These are phyloP conservation scores for Physocephala rufipes DNA, from an alignment of 2,888 invertebrate genomes.

Conservation along the genomic window DNA sequence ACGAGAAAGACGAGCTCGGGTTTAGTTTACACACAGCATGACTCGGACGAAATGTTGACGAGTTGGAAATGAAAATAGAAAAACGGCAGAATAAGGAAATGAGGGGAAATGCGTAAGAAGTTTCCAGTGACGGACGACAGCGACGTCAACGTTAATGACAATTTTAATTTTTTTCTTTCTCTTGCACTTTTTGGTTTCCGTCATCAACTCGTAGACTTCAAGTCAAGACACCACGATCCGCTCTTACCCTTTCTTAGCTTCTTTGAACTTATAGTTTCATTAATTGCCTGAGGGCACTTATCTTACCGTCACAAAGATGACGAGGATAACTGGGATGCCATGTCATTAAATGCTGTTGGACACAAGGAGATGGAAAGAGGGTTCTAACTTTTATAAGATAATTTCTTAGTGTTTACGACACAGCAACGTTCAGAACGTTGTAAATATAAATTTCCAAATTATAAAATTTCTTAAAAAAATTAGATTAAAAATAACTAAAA, in stretches of 20 bases:
- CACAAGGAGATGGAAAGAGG: too few relatives aligned
- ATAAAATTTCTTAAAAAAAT: too few relatives aligned
- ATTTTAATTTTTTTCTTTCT: not conserved
- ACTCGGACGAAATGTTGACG: constrained; percentile 2
- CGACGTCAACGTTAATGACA: constrained; percentile 4
- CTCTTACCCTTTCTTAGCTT: not conserved
- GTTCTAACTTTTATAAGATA: too few relatives aligned
- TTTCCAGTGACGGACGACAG: too few relatives aligned
- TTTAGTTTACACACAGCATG: not conserved
- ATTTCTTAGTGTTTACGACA: too few relatives aligned
- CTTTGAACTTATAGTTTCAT: not conserved
- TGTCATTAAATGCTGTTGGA: too few relatives aligned
- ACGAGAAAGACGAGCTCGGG: not conserved
- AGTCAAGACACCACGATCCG: not conserved
- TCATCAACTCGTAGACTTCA: constrained; percentile 1
- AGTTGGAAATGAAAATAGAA: not conserved
- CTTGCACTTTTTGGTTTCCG: constrained; percentile 17
- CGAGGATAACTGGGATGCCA: not conserved
- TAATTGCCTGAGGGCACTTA: too few relatives aligned
- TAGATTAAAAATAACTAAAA: too few relatives aligned
- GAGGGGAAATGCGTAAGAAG: not conserved
- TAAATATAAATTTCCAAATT: too few relatives aligned
- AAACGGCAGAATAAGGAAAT: not conserved
- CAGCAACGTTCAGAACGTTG: too few relatives aligned
- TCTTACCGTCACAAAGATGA: not conserved